phyloP scores from a whole-genome alignment of 2,888 invertebrate genomes.

The Chironomus tentans region DNA sequence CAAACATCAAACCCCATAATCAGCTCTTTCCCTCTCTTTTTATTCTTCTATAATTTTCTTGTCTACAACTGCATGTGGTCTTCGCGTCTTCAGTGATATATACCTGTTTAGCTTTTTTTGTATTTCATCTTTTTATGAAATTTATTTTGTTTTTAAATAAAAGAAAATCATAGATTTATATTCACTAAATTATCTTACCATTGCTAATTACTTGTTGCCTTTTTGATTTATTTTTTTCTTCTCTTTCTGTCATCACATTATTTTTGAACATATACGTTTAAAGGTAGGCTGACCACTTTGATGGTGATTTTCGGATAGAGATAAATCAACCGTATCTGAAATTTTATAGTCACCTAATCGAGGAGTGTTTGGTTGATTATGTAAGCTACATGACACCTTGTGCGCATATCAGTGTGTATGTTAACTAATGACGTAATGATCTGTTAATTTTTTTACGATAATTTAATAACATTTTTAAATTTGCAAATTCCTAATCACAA shows the following conservation, averaged over 20 bases:
- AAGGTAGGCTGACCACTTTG: not conserved
- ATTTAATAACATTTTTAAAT: no score
- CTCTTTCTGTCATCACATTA: not conserved
- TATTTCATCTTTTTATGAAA: not conserved
- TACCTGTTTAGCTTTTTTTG: not conserved
- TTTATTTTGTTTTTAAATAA: not conserved
- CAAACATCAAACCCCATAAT: slow-evolving; percentile 24
- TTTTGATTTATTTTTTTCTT: not conserved
- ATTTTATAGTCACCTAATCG: not conserved
- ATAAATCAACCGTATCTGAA: not conserved
- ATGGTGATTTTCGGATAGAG: not conserved
- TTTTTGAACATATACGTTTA: not conserved
- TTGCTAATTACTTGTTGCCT: not conserved
- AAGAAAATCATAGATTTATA: not conserved
- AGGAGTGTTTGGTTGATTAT: not conserved
- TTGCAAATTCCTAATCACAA: no score
- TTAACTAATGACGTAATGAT: no score
- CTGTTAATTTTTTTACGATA: no score
- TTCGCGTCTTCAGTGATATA: not conserved
- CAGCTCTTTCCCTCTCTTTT: slow-evolving; percentile 6
- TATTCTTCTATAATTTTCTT: slow-evolving; percentile 20
- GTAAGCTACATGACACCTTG: not conserved
- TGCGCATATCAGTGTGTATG: no score
- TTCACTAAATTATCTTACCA: not conserved
- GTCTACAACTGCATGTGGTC: slow-evolving; percentile 27